Percentiles rank a stretch among this genome's conserved stretches.
Evolutionary conservation across 2,113 vertebrate genomes (phyloP).

Genomic region (Salminus brasiliensis): DNA sequence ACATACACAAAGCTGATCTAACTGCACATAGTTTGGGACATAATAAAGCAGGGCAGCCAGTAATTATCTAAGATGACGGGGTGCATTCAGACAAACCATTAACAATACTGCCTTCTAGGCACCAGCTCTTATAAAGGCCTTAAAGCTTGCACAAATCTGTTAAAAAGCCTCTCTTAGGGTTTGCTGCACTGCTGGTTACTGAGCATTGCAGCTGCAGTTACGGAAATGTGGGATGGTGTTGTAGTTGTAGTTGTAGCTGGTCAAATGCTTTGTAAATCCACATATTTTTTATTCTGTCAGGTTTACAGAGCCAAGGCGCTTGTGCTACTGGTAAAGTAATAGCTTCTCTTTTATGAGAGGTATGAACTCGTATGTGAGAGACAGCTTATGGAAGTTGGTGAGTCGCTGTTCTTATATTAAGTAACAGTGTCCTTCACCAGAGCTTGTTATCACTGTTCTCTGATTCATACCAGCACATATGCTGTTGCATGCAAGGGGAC

Average conservation of each 20-base stretch:
- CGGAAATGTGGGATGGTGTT: too few species aligned
- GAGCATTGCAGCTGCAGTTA: background rate
- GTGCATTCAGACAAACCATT: background rate
- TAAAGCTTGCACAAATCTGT: background rate
- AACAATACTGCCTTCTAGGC: background rate
- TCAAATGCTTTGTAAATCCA: background rate
- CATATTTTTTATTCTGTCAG: background rate
- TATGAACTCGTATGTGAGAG: background rate
- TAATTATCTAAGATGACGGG: background rate
- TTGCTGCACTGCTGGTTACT: background rate
- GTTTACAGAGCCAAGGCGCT: background rate
- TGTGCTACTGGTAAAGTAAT: background rate
- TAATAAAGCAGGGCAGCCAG: background rate
- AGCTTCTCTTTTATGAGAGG: background rate
- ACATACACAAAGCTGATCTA: background rate
- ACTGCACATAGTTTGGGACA: background rate
- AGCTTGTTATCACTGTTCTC: background rate
- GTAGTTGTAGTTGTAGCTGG: background rate
- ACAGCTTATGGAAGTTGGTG: background rate
- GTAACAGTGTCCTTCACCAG: too few species aligned
- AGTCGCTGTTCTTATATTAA: background rate
- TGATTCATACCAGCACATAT: background rate
- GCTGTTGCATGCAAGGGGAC: background rate
- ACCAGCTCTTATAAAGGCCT: background rate
- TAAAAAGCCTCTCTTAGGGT: background rate